A percentile compares a stretch with the other conserved stretches of the same genome.
Conservation (phyloP, 2,113 vertebrate genomes). For the Eulemur macaco region DNA sequence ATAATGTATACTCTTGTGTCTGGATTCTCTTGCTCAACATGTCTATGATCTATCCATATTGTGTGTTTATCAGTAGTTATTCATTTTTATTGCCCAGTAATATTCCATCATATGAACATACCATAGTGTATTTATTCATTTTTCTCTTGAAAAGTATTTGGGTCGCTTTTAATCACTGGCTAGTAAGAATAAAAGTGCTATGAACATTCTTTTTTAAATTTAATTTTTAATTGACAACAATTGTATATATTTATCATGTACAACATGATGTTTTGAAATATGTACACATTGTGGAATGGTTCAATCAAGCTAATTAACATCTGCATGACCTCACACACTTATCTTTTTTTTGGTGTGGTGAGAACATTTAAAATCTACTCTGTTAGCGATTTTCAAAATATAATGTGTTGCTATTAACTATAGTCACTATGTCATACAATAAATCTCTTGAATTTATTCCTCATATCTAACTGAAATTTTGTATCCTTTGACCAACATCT, state of each 20-base stretch:
- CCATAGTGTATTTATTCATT: background rate
- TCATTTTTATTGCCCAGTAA: conserved; percentile 5
- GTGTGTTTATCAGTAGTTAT: background rate
- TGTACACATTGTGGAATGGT: background rate
- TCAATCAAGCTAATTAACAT: background rate
- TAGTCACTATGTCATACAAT: background rate
- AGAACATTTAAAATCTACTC: background rate
- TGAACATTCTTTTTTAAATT: background rate
- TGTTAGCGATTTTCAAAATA: background rate
- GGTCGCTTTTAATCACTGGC: background rate
- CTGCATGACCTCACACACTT: background rate
- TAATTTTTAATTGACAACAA: background rate
- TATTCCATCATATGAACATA: background rate
- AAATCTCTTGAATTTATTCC: background rate
- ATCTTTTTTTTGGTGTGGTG: background rate
- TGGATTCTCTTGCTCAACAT: background rate
- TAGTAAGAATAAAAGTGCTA: background rate
- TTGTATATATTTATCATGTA: background rate
- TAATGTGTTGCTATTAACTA: background rate
- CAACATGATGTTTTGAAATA: background rate
- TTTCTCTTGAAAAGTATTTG: background rate
- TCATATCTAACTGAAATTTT: background rate
- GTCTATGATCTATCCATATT: background rate
- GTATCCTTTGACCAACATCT: background rate
- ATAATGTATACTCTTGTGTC: background rate